Conservation (phyloP, 2,797 vertebrate species). For the Cryptoblepharus egeriae region DNA sequence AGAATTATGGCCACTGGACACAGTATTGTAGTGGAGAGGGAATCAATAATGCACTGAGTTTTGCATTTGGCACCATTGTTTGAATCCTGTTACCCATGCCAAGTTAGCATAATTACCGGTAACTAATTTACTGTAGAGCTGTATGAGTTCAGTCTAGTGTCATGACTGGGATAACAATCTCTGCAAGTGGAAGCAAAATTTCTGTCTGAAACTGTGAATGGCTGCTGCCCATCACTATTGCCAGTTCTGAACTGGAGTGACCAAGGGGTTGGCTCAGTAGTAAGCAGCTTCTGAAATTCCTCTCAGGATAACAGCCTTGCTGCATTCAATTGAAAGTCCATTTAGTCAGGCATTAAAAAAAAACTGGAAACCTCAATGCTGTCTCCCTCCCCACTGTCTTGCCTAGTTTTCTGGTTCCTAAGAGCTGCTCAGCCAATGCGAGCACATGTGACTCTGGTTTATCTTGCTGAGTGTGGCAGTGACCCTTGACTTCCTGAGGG, state of each 20-base stretch:
- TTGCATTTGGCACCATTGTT: neutral
- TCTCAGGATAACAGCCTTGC: too few relatives aligned
- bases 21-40: neutral
- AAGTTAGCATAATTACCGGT: neutral
- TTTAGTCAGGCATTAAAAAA: too few relatives aligned
- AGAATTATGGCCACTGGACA: neutral
- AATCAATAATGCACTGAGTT: neutral
- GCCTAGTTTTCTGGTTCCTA: neutral
- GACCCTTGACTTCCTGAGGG: constrained; percentile 15
- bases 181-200: too few relatives aligned
- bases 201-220: too few relatives aligned
- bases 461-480: constrained; percentile 1
- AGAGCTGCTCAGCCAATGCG: neutral
- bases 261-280: too few relatives aligned
- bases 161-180: too few relatives aligned
- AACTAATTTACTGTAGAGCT: neutral
- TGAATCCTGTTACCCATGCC: neutral
- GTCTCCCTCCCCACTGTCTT: neutral
- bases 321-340: too few relatives aligned
- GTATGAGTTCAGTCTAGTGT: too few relatives aligned
- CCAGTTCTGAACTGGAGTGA: too few relatives aligned
- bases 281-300: too few relatives aligned
- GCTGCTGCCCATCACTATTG: too few relatives aligned
- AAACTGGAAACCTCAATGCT: neutral
- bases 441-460: neutral